These are phyloP conservation scores for Trididemnum miniatum DNA, from an alignment of 23 tunicate species.

Conservation along the genomic window DNA sequence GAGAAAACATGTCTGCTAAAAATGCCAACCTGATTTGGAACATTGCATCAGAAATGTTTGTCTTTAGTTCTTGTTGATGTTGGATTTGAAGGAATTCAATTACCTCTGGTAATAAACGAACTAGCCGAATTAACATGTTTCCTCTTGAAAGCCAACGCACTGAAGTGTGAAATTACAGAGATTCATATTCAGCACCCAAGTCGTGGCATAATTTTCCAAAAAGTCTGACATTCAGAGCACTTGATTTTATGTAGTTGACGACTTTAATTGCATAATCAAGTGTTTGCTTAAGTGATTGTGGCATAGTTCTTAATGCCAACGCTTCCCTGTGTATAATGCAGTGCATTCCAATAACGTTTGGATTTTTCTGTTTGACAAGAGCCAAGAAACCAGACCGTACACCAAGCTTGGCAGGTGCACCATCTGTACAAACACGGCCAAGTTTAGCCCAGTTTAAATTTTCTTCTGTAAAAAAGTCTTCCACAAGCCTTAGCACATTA, in stretches of 20 bases:
- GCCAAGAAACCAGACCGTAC: slow-evolving; percentile 31
- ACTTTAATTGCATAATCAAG: slow-evolving; percentile 36
- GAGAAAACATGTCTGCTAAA: slow-evolving; percentile 56
- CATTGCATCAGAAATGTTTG: slow-evolving; percentile 3
- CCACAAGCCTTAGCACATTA: slow-evolving; percentile 20
- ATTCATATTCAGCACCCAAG: slow-evolving; percentile 26
- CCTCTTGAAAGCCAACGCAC: slow-evolving; percentile 60
- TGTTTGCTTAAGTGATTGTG: slow-evolving; percentile 32
- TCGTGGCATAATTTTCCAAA: slow-evolving; percentile 28
- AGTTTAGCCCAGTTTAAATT: slow-evolving; percentile 18
- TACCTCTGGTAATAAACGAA: slow-evolving; percentile 40
- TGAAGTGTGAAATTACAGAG: slow-evolving; percentile 30
- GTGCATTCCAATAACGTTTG: slow-evolving; percentile 32
- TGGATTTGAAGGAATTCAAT: slow-evolving; percentile 42
- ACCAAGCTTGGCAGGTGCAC: slow-evolving; percentile 37
- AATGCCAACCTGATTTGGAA: slow-evolving; percentile 41
- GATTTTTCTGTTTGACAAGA: slow-evolving; percentile 27
- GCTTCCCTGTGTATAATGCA: slow-evolving; percentile 40
- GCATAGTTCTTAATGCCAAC: slow-evolving; percentile 40
- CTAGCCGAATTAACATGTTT: slow-evolving; percentile 46
- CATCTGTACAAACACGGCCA: slow-evolving; percentile 36
- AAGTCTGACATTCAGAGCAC: slow-evolving; percentile 25
- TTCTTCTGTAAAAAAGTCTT: slow-evolving; percentile 26
- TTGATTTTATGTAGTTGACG: slow-evolving; percentile 34
- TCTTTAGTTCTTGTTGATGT: slow-evolving; percentile 38